These are phyloP conservation scores for Chrysotoxum bicinctum DNA, from an alignment of 2,888 invertebrate species.

Conservation along the genomic window DNA sequence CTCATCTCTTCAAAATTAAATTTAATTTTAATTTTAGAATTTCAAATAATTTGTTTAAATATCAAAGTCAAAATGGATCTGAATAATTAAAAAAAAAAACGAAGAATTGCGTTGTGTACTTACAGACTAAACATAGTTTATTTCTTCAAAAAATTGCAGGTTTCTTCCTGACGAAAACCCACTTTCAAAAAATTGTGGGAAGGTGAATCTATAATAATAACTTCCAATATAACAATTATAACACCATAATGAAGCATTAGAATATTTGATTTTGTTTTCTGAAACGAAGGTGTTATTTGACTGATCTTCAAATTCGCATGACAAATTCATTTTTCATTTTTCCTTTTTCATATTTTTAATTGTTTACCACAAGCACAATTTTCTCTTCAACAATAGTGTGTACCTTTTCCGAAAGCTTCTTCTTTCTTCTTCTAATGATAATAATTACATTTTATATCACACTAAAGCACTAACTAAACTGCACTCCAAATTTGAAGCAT, in stretches of 20 bases:
- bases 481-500: conserved; percentile 52
- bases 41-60: too few species aligned
- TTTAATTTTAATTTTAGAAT: too few species aligned
- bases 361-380: conserved; percentile 47
- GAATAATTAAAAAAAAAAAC: too few species aligned
- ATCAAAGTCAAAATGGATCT: too few species aligned
- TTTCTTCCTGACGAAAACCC: too few species aligned
- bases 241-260: not conserved
- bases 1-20: too few species aligned
- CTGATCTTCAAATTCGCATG: conserved; percentile 31
- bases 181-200: too few species aligned
- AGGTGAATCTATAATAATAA: too few species aligned
- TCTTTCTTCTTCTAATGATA: conserved; percentile 3
- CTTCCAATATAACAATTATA: not conserved
- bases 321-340: conserved; percentile 38
- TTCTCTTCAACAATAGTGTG: conserved; percentile 45
- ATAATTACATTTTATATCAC: conserved; percentile 10
- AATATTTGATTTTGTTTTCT: not conserved
- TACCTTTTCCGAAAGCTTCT: conserved; percentile 48
- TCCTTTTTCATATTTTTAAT: conserved; percentile 31
- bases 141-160: too few species aligned
- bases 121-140: too few species aligned
- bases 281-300: not conserved
- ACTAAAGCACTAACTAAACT: conserved; percentile 54
- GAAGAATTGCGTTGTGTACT: too few species aligned